Conservation (phyloP, 2,113 vertebrate species). For the Dendropsophus ebraccatus region DNA sequence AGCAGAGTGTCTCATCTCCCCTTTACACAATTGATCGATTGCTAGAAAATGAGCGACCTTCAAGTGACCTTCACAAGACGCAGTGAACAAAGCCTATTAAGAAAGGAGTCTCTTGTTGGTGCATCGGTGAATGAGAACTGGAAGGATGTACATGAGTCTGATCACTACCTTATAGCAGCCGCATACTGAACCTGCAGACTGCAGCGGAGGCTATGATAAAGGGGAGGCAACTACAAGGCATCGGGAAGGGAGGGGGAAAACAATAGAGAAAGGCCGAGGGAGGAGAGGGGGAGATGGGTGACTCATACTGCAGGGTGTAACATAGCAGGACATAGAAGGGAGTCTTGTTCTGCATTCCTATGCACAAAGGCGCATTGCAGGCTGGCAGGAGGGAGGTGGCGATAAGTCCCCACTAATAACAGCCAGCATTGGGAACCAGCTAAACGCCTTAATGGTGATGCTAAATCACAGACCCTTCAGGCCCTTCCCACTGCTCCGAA, state of each 20-base stretch:
- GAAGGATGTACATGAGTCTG: background rate
- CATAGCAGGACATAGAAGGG: conserved; percentile 51
- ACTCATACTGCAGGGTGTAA: conserved; percentile 52
- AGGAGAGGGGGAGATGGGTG: background rate
- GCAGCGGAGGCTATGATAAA: background rate
- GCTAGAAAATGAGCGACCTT: background rate
- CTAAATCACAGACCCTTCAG: background rate
- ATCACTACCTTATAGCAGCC: background rate
- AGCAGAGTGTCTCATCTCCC: conserved; percentile 88
- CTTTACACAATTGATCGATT: background rate
- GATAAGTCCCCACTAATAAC: conserved; percentile 26
- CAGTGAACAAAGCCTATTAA: background rate
- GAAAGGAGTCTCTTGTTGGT: background rate
- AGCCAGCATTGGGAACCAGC: background rate
- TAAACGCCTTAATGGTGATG: background rate
- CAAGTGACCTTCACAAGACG: conserved; percentile 9
- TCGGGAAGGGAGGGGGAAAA: background rate
- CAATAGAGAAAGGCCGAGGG: conserved; percentile 21
- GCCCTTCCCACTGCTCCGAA: background rate
- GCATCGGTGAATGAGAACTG: background rate
- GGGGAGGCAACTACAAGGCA: conserved; percentile 28
- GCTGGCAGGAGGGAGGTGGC: background rate
- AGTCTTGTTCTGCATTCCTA: conserved; percentile 53
- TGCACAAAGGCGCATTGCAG: conserved; percentile 54
- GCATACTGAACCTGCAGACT: background rate